Evolutionary conservation across 2,797 vertebrate genomes (phyloP), one percentile per base, ranked within the genome.

Genomic region (Sebastes matsubarae): DNA sequence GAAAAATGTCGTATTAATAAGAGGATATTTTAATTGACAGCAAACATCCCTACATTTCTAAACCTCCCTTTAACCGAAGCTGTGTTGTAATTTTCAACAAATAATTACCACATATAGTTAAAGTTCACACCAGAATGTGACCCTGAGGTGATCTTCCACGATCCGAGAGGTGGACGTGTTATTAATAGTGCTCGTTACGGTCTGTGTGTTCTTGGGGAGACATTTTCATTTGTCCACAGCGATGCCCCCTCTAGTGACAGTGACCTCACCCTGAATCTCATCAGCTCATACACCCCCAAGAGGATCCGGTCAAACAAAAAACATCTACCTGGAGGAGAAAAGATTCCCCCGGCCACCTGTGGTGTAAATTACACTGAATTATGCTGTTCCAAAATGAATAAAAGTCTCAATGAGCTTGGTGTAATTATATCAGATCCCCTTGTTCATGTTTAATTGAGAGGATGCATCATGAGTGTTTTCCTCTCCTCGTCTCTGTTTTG

Each of bases 401-500:
- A 68, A 75, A 75, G 65, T 50, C 71, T 80, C 65, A 46, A 38
- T 14, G 61, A 85, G 79, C 68, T 75, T 3, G 32, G 25, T 65
- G 52, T 66, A 73, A 85, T 87, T 83, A 69, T 77, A 58, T 76
- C 74, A 75, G 24, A 85, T 82, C 46, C 65, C 30, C 81, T 68
- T 67, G 76, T 81, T 77, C 54, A 10, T 76, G 68, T 81, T 81
- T 87, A 81, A 88, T 73, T 83, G 74, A 90, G 71, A 79, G 68
- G 77, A 42, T 73, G 82, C 84, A 66, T 86, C 60, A 38, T 58
- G 69, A 89, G 75, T 81, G 87, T 83, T 73, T 91, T 79, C 68
- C 83, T 77, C 66, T 70, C 34, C 34, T 18, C 18, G 8, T 46
- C 69, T 87, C 80, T 85, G 67, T 67, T 90, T 86, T 83, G 55